A percentile compares a stretch with the other conserved stretches of the same genome.
phyloP scores from a whole-genome alignment of 2,113 vertebrate genomes.

The Corvus moneduloides region DNA sequence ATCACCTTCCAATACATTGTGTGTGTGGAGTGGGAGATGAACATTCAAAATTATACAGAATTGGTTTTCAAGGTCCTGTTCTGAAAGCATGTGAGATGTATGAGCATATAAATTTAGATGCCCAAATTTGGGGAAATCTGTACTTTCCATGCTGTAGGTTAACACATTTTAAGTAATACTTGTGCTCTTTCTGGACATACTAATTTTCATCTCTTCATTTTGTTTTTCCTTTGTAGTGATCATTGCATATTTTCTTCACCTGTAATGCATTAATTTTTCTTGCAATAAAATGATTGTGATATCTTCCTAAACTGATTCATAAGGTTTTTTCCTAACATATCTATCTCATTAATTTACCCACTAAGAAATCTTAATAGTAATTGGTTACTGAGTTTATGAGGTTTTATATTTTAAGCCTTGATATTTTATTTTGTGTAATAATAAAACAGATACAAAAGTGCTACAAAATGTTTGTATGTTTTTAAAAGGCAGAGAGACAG shows the following conservation, averaged over 20 bases:
- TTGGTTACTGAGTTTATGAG: background rate
- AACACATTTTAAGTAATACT: slow-evolving; percentile 48
- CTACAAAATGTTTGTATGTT: background rate
- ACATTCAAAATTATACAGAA: background rate
- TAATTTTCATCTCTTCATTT: slow-evolving; percentile 58
- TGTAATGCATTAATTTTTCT: slow-evolving; percentile 43
- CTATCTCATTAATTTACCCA: slow-evolving; percentile 12
- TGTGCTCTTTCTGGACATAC: slow-evolving; percentile 30
- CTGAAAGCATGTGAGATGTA: slow-evolving; percentile 21
- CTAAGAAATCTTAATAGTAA: slow-evolving; percentile 33
- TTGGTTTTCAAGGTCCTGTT: background rate
- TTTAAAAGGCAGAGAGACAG: background rate
- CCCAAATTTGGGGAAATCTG: background rate
- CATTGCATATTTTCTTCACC: slow-evolving; percentile 45
- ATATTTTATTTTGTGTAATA: slow-evolving; percentile 1
- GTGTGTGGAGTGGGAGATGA: slow-evolving; percentile 24
- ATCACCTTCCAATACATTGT: slow-evolving; percentile 3
- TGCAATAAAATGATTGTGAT: slow-evolving; percentile 51
- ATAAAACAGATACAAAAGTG: background rate
- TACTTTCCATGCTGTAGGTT: slow-evolving; percentile 14
- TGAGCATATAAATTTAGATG: background rate
- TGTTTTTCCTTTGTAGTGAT: slow-evolving; percentile 51
- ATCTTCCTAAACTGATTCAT: slow-evolving; percentile 26
- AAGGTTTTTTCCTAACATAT: slow-evolving; percentile 30
- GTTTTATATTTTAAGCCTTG: background rate